Evolutionary conservation across 2,888 invertebrate genomes (phyloP), one percentile per base, ranked within the genome.

Genomic region (Invenusta paracnida): DNA sequence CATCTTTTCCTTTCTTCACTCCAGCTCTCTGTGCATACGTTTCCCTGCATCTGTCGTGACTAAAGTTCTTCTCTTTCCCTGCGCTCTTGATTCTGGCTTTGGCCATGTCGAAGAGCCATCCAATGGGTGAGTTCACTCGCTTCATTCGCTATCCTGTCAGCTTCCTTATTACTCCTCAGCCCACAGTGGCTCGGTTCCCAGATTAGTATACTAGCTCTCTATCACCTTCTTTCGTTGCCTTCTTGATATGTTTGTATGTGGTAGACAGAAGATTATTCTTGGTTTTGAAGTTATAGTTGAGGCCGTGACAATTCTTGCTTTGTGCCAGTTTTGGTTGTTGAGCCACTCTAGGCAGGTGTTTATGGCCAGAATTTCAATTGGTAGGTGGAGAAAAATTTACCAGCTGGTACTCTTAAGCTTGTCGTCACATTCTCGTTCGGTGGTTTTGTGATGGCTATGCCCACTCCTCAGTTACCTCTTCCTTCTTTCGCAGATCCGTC

Each of bases 71-170:
- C 27, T 23, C 23, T 23, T 73, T 73, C 73, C 73, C 23, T 73
- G 73, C 73, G 27, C 27, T 73, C 27, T 73, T 73, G 73, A 73
- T 73, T 23, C 25, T 73, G 11, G 73, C 73, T 73, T 73, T 73
- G 2, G 73, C 73, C 73, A 73, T 25, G 23, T 73, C 73, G 73
- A 73, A 73, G 17, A 73, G 27, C 73, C 73, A 73, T 73, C 73
- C 25, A 23, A 73, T 73, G 73, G 17, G 73, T 5, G 73, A 73
- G 73, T 73, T 73, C 73, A 23, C 73, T 73, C 27, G 73, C 73
- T 73, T 73, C 73, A 25, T 73, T 73, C 2, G 73, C 73, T 73
- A 73, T 13, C 73, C 27, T 73, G 27, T 73, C 73, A 23, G 27
- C 17, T 73, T 73, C 25, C 73, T 73, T 23, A 23, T 73, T 73